These are phyloP conservation scores for Promerops cafer DNA, from an alignment of 2,113 vertebrate genomes.

Conservation along the genomic window DNA sequence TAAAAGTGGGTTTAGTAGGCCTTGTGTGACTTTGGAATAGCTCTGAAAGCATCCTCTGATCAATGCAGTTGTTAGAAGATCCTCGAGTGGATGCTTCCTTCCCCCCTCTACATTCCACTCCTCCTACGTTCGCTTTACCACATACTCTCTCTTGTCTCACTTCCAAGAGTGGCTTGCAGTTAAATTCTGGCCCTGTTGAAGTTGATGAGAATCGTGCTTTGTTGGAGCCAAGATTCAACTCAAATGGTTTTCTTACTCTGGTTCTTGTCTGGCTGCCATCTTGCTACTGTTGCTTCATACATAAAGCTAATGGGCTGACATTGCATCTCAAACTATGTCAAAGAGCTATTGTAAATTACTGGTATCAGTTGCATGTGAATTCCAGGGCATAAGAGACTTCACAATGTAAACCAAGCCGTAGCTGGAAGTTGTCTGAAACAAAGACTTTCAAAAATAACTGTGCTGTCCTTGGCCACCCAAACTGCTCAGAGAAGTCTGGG, in stretches of 20 bases:
- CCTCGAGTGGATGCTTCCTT: constrained; percentile 8
- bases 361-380: constrained; percentile 48
- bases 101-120: constrained; percentile 28
- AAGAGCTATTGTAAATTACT: constrained; percentile 52
- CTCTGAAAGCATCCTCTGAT: constrained; percentile 5
- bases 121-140: constrained; percentile 45
- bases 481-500: not conserved
- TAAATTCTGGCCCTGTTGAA: constrained; percentile 44
- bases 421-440: constrained; percentile 29
- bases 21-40: not conserved
- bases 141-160: constrained; percentile 34
- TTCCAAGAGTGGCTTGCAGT: constrained; percentile 48
- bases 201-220: constrained; percentile 14
- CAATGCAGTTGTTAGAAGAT: not conserved
- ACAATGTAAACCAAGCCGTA: constrained; percentile 19
- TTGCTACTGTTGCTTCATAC: constrained; percentile 32
- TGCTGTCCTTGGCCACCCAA: constrained; percentile 26
- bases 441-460: constrained; percentile 19
- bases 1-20: not conserved
- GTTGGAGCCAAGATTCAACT: constrained; percentile 35
- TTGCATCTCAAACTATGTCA: constrained; percentile 6
- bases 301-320: constrained; percentile 24
- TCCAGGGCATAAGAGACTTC: constrained; percentile 18
- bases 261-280: constrained; percentile 51
- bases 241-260: constrained; percentile 27